Base-by-base conservation (phyloP, 2,888 invertebrate species). In the Drosophila aldrichi region DNA sequence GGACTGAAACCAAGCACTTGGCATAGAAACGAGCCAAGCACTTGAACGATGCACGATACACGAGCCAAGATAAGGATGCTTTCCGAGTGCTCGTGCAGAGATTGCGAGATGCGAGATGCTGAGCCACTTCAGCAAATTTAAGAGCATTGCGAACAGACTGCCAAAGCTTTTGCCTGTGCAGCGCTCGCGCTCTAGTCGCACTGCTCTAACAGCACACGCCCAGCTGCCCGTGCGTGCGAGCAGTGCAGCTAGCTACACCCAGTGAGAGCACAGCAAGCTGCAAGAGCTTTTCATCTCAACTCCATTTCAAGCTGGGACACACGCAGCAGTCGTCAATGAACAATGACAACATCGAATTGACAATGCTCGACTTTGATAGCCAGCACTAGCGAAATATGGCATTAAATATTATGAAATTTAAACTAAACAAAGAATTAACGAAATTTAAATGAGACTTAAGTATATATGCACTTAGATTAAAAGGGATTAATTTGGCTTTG, bases 1-100 rank as follows among this genome's bases (percentile, higher is more conserved):
- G 79, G 77, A 86, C 79, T 78, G 77, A 78, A 57, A 38, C 48
- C 32, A 49, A 46, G 70, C 36, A 49, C 62, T 61, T 72, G 71
- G 58, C 73, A 65, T 48, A 70, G 64, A 70, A 66, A 57, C 64
- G 77, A 62, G 74, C 59, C 73, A 78, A 73, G 70, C 58, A 78
- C 79, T 68, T 67, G 38, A 70, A 40, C 44, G 38, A 36, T 3
- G 40, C 62, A 68, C 78, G 77, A 32, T 8, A 40, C 60, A 71
- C 80, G 77, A 75, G 41, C 48, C 25, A 51, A 56, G 72, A 64
- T 69, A 55, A 60, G 69, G 64, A 71, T 73, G 69, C 71, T 82
- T 54, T 25, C 70, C 68, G 70, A 75, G 16, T 48, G 54, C 18
- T 36, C 9, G 2, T 9, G 20, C 61, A 74, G 74, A 70, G 81